phyloP scores from a whole-genome alignment of 2,113 vertebrate genomes.

The Sinocyclocheilus anophthalmus region DNA sequence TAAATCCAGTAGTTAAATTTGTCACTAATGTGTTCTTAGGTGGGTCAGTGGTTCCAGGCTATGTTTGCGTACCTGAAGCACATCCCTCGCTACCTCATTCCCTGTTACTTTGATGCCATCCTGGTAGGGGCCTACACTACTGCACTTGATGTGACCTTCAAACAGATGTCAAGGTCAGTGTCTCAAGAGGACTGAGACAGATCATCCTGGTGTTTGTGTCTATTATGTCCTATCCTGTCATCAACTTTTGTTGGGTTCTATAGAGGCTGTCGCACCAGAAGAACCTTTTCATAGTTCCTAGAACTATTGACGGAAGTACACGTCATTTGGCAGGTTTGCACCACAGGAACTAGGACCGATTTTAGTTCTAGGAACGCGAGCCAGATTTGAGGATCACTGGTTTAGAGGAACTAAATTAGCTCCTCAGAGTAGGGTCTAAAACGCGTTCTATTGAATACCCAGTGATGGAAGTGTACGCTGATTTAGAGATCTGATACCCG shows the following conservation, averaged over 20 bases:
- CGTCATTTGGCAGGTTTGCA: too few species aligned
- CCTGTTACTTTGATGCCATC: slow-evolving; percentile 95
- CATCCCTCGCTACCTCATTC: slow-evolving; percentile 95
- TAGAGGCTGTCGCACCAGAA: too few species aligned
- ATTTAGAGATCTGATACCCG: too few species aligned
- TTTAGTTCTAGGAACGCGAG: too few species aligned
- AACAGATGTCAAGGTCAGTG: slow-evolving; percentile 90
- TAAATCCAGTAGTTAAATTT: neutral
- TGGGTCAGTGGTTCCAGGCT: slow-evolving; percentile 90
- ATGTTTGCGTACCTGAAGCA: slow-evolving; percentile 94
- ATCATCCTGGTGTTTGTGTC: neutral
- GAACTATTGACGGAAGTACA: too few species aligned
- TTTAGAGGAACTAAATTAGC: too few species aligned
- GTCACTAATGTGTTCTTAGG: slow-evolving; percentile 71
- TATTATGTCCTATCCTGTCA: neutral
- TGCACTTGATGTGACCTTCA: slow-evolving; percentile 82
- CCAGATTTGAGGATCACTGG: too few species aligned
- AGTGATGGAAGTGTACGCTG: too few species aligned
- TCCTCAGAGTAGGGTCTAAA: too few species aligned
- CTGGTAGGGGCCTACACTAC: slow-evolving; percentile 89
- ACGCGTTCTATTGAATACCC: too few species aligned
- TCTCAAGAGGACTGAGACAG: neutral
- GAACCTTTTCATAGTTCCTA: too few species aligned
- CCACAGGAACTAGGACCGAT: too few species aligned
- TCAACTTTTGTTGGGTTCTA: neutral